Evolutionary conservation across 2,888 invertebrate species (phyloP).

Genomic region (Cryptus armator): DNA sequence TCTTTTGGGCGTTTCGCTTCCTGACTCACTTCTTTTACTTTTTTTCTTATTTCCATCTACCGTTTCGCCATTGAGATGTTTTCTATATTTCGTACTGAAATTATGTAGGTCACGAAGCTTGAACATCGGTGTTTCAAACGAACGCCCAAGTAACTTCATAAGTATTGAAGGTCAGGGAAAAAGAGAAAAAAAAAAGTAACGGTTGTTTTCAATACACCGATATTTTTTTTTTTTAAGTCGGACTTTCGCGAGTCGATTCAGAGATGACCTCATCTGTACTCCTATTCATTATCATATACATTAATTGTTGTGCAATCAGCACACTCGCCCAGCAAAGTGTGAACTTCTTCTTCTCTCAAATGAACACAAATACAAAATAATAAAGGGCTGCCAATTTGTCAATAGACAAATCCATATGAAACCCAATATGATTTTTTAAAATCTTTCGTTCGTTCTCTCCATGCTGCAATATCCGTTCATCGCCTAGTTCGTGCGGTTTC

Average conservation of each 20-base stretch:
- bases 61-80: conserved; percentile 15
- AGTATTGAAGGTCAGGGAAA: background rate
- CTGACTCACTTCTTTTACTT: conserved; percentile 19
- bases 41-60: conserved; percentile 14
- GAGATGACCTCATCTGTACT: background rate
- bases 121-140: background rate
- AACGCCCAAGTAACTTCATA: background rate
- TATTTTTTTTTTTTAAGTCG: no score
- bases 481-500: conserved; percentile 27
- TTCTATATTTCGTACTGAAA: background rate
- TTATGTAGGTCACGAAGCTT: background rate
- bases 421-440: background rate
- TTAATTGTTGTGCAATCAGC: no score
- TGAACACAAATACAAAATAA: background rate
- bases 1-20: conserved; percentile 67
- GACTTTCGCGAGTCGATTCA: no score
- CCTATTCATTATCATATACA: background rate
- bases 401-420: background rate
- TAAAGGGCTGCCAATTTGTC: background rate
- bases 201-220: no score
- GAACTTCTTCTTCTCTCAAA: background rate
- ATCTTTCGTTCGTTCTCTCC: conserved; percentile 11
- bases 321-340: background rate
- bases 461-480: conserved; percentile 54
- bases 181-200: no score